Percentiles rank a stretch among this genome's conserved stretches.
Conservation (phyloP, 2,113 vertebrate species). For the Petaurus breviceps region DNA sequence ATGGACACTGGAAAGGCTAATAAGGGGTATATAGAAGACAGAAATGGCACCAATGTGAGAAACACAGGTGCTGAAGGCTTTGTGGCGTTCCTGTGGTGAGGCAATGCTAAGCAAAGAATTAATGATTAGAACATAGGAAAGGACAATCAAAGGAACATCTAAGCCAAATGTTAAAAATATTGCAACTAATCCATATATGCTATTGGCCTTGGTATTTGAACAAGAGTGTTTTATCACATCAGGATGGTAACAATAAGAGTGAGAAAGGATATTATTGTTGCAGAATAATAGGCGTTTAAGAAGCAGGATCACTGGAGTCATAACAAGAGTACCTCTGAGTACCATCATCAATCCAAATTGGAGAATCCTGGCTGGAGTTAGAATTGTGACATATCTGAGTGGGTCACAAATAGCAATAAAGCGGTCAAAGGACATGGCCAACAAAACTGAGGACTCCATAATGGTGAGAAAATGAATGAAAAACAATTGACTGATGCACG, state of each 20-base stretch:
- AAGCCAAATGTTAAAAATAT: slow-evolving; percentile 70
- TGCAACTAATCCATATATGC: slow-evolving; percentile 64
- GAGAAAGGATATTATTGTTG: slow-evolving; percentile 55
- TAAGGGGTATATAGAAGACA: slow-evolving; percentile 58
- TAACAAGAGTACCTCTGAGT: slow-evolving; percentile 55
- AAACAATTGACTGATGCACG: too few relatives aligned
- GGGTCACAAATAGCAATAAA: slow-evolving; percentile 76
- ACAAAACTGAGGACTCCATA: slow-evolving; percentile 70
- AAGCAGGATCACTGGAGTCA: slow-evolving; percentile 64
- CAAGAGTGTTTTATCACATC: slow-evolving; percentile 74
- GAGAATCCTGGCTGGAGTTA: slow-evolving; percentile 59
- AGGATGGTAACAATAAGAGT: slow-evolving; percentile 75
- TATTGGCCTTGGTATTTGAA: slow-evolving; percentile 67
- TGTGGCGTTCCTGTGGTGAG: slow-evolving; percentile 56
- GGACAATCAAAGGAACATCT: slow-evolving; percentile 68
- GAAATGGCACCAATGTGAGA: slow-evolving; percentile 59
- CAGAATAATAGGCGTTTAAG: slow-evolving; percentile 73
- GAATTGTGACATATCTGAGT: slow-evolving; percentile 63
- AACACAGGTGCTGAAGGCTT: slow-evolving; percentile 67
- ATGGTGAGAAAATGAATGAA: slow-evolving; percentile 52
- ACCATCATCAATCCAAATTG: slow-evolving; percentile 53
- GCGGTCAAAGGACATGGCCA: slow-evolving; percentile 76
- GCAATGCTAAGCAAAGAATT: slow-evolving; percentile 65
- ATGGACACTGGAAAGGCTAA: slow-evolving; percentile 59
- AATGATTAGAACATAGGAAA: slow-evolving; percentile 73